A percentile compares a stretch with the other conserved stretches of the same genome.
Conservation (phyloP, 2,113 vertebrate genomes). For the Thamnophis sirtalis region DNA sequence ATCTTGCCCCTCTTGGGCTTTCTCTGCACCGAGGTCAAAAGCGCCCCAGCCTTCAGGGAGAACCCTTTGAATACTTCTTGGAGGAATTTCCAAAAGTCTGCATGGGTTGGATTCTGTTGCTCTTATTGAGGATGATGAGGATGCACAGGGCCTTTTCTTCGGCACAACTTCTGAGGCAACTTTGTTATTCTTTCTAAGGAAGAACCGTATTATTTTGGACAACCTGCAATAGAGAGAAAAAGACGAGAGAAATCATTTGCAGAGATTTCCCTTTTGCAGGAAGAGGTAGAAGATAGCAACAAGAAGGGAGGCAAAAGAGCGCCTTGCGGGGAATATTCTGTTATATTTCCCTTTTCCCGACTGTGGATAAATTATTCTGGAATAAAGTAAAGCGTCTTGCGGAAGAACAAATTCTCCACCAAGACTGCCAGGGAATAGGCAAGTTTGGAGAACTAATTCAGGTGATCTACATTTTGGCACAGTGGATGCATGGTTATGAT, state of each 20-base stretch:
- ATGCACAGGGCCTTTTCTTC: background rate
- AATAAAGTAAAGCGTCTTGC: background rate
- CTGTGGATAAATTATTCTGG: background rate
- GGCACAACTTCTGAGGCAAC: background rate
- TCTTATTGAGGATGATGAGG: background rate
- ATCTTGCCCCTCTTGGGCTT: background rate
- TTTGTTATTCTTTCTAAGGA: background rate
- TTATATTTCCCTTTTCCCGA: background rate
- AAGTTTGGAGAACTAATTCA: background rate
- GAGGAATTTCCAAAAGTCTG: background rate
- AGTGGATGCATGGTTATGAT: background rate
- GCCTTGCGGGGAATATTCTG: background rate
- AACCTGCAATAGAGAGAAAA: background rate
- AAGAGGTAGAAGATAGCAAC: background rate
- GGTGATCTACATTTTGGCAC: background rate
- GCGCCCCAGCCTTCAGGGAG: background rate
- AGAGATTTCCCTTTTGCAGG: background rate
- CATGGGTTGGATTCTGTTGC: background rate
- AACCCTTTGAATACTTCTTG: background rate
- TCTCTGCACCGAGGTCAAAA: background rate
- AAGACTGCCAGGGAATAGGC: background rate
- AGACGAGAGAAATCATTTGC: background rate
- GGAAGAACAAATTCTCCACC: background rate
- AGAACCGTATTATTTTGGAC: background rate
- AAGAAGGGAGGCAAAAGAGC: background rate